Base-by-base conservation (phyloP, 2,888 invertebrate species). In the Hedya salicella region DNA sequence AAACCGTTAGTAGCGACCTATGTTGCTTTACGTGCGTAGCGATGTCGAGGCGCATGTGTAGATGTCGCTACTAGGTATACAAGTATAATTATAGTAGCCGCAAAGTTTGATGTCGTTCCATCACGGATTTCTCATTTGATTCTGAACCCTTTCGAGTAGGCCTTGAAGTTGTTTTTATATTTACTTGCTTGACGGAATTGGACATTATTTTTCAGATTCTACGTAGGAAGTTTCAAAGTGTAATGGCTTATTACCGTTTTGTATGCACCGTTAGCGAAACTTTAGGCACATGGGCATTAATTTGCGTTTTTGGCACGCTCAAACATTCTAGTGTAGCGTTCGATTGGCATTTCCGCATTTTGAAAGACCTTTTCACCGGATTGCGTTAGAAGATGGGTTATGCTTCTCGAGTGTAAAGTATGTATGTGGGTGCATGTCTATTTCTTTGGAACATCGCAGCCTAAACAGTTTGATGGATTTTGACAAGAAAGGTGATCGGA, bases 1-100 rank as follows among this genome's bases (percentile, higher is more conserved):
- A n/a, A n/a, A 25, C 25, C 25, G 25, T 25, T 6, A 25, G 40
- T 13, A 44, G 44, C 39, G 13, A 46, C 46, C 53, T 21, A 21
- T 19, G 49, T n/a, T 21, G 36, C 49, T 21, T 21, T 40, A 53
- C 46, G 39, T 65, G 42, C 57, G 61, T 61, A 46, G 39, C 40
- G 50, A 46, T 32, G 32, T 56, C 40, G 50, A 50, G 44, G 14
- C 39, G 52, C 67, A 63, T 62, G 21, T 53, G 30, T 61, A 71
- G 71, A 71, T 71, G 71, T 67, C 71, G 68, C 69, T 68, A 62
- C 32, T 53, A 62, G 61, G 52, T 50, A 53, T 66, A 62, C 49
- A 25, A 50, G 25, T 30, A 21, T 50, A 32, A 21, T 17, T 30
- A 48, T 49, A 8, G 14, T 14, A 5, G 54, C 16, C 42, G 48